These are phyloP conservation scores for Triplophysa dalaica DNA, from an alignment of 2,113 vertebrate genomes.

Conservation along the genomic window DNA sequence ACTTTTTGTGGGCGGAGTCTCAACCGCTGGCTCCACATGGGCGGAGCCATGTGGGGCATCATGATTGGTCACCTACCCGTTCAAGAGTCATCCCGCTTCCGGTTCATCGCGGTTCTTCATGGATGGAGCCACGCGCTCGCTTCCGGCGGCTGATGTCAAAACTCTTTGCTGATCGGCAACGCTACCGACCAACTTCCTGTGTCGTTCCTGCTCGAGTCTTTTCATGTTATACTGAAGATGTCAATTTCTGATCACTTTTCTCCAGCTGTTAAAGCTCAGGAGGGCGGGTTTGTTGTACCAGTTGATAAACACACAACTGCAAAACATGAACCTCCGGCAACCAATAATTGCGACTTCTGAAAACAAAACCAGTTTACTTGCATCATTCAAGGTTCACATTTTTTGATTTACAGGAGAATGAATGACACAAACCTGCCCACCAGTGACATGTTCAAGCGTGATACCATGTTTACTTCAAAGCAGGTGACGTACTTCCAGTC, in stretches of 20 bases:
- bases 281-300: background rate
- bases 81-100: conserved; percentile 32
- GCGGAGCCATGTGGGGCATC: background rate
- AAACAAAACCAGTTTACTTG: no score
- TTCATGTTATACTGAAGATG: conserved; percentile 12
- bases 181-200: conserved; percentile 51
- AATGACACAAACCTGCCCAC: background rate
- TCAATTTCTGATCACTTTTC: conserved; percentile 13
- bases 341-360: no score
- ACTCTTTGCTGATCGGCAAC: conserved; percentile 57
- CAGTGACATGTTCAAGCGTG: background rate
- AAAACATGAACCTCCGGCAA: no score
- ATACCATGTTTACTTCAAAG: conserved; percentile 41
- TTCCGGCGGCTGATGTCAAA: conserved; percentile 57
- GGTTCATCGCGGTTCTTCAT: background rate
- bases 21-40: conserved; percentile 17
- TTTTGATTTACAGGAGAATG: no score
- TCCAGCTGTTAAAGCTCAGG: background rate
- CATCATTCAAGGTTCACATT: no score
- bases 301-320: no score
- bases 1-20: conserved; percentile 68
- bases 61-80: background rate
- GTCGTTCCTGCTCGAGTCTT: conserved; percentile 27
- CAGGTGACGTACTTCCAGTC: conserved; percentile 38
- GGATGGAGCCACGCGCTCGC: conserved; percentile 15